Evolutionary conservation across 2,797 vertebrate species (phyloP).

Genomic region (Tolypeutes matacus): DNA sequence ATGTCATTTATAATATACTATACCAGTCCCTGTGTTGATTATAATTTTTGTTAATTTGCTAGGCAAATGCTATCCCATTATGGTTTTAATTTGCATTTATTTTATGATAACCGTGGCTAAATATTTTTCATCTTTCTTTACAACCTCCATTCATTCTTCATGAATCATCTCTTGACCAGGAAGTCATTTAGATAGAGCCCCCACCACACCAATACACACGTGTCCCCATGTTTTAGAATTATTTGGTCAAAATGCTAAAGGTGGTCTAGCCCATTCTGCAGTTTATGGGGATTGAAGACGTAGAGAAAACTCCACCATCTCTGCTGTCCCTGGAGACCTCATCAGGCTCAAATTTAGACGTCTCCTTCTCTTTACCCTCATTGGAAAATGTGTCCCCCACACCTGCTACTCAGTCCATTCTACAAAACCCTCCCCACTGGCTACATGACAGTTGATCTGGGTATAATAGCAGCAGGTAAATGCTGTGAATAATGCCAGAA

Average conservation of each 20-base stretch:
- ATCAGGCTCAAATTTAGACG: neutral
- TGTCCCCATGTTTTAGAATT: neutral
- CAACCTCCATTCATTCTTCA: neutral
- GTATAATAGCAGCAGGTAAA: neutral
- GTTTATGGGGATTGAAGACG: neutral
- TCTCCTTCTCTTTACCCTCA: neutral
- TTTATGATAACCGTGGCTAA: neutral
- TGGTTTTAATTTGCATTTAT: no score
- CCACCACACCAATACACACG: neutral
- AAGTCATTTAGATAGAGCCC: neutral
- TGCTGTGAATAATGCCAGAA: neutral
- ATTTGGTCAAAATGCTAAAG: neutral
- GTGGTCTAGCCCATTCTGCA: neutral
- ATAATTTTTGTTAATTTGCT: conserved; percentile 21
- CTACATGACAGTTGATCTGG: neutral
- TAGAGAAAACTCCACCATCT: neutral
- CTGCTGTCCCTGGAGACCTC: neutral
- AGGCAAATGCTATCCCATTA: conserved; percentile 46
- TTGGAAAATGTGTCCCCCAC: neutral
- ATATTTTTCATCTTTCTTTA: neutral
- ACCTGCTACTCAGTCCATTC: neutral
- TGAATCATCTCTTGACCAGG: neutral
- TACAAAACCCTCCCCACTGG: neutral
- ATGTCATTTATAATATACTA: neutral
- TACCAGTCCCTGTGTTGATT: neutral